Evolutionary conservation across 2,113 vertebrate genomes (phyloP).

Genomic region (Thryonomys swinderianus): DNA sequence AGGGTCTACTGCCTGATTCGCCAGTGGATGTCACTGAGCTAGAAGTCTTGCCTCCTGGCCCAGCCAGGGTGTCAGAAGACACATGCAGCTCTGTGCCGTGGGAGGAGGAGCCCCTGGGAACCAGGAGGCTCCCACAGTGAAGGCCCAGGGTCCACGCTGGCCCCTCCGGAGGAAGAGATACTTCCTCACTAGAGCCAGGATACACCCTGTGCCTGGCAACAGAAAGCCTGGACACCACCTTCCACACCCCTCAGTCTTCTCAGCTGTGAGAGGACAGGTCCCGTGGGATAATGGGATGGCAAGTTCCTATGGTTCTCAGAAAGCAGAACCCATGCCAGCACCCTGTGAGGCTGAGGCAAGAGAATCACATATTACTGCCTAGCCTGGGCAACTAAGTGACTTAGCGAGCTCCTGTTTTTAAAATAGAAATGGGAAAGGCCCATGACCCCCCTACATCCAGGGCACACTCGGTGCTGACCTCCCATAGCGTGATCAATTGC

Average conservation of each 20-base stretch:
- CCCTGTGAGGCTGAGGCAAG: neutral
- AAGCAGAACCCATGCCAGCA: neutral
- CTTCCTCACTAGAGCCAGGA: neutral
- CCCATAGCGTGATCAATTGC: fast-evolving
- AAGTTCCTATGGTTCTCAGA: neutral
- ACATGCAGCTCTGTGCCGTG: neutral
- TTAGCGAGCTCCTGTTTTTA: neutral
- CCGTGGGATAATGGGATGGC: fast-evolving
- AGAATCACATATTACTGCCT: neutral
- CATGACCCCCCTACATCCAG: fast-evolving
- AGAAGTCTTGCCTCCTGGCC: neutral
- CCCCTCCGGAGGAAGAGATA: neutral
- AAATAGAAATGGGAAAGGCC: neutral
- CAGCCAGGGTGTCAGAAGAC: neutral
- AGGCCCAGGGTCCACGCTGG: neutral
- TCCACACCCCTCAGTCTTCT: neutral
- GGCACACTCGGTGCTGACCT: neutral
- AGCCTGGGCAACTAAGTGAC: neutral
- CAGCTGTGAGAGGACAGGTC: neutral
- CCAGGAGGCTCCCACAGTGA: neutral
- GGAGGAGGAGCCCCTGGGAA: neutral
- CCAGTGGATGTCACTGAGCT: neutral
- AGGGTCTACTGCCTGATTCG: neutral
- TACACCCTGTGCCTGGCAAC: no score
- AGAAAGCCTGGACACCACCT: neutral